Evolutionary conservation across 1,140 invertebrate genomes (phyloP).

Genomic region (Aphelenchoides avenae): DNA sequence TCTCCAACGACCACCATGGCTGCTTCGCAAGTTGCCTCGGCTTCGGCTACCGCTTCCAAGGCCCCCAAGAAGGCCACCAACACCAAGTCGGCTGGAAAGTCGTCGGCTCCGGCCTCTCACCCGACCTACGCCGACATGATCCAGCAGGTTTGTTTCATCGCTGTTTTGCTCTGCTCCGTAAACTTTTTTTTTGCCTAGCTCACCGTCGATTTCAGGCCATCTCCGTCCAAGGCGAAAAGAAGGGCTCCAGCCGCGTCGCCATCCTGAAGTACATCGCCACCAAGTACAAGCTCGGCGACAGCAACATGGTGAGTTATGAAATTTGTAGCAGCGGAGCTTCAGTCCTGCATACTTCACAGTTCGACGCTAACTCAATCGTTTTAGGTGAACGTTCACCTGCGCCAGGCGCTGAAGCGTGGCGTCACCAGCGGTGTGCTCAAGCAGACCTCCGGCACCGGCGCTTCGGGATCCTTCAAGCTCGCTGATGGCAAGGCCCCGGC

Average conservation of each 20-base stretch:
- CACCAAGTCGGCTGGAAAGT: slow-evolving; percentile 1
- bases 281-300: slow-evolving; percentile 38
- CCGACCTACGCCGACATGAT: slow-evolving; percentile 42
- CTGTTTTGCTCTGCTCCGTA: no score
- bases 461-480: slow-evolving; percentile 44
- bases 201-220: no score
- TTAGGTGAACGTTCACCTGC: slow-evolving; percentile 32
- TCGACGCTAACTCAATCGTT: not conserved
- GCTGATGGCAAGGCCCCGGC: slow-evolving; percentile 23
- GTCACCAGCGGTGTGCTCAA: slow-evolving; percentile 22
- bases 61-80: slow-evolving; percentile 12
- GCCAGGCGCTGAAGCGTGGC: slow-evolving; percentile 24
- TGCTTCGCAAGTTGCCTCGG: no score
- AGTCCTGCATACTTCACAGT: no score
- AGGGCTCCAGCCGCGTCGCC: slow-evolving; percentile 29
- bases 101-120: slow-evolving; percentile 23
- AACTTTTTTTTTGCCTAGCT: no score
- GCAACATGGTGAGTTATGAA: slow-evolving; percentile 29
- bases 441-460: slow-evolving; percentile 45
- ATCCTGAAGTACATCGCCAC: slow-evolving; percentile 41
- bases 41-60: no score
- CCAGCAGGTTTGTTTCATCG: no score
- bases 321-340: no score
- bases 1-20: no score
- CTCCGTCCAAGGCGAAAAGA: slow-evolving; percentile 30